These are phyloP conservation scores for Xylota sylvarum DNA, from an alignment of 2,888 invertebrate genomes.

Conservation along the genomic window DNA sequence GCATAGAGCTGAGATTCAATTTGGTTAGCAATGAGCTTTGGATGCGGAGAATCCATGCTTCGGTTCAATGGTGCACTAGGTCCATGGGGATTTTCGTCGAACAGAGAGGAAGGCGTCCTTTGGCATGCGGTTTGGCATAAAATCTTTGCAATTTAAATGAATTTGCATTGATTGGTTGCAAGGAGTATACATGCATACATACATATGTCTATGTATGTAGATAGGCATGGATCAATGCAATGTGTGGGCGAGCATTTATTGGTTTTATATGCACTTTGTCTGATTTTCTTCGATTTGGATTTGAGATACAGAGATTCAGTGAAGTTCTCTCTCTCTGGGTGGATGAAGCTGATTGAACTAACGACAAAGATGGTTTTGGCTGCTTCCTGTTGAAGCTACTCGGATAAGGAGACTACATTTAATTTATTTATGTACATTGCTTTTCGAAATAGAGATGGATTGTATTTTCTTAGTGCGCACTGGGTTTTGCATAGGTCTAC, in stretches of 20 bases:
- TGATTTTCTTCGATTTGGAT: constrained; percentile 1
- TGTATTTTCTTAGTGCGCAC: too few relatives aligned
- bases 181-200: background rate
- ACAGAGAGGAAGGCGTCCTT: constrained; percentile 19
- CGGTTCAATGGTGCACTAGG: constrained; percentile 56
- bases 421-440: too few relatives aligned
- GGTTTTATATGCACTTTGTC: background rate
- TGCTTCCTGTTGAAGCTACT: background rate
- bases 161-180: constrained; percentile 70
- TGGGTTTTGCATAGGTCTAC: too few relatives aligned
- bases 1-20: constrained; percentile 73
- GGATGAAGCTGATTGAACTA: constrained; percentile 25
- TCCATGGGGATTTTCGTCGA: constrained; percentile 29
- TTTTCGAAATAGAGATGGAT: too few relatives aligned
- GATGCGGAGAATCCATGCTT: constrained; percentile 38
- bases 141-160: constrained; percentile 75
- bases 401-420: too few relatives aligned
- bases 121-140: constrained; percentile 58
- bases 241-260: constrained; percentile 45
- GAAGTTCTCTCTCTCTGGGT: background rate
- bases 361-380: constrained; percentile 5
- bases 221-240: constrained; percentile 29
- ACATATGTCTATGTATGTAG: background rate
- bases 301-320: background rate
- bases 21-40: constrained; percentile 72